Base-by-base conservation (phyloP, 2,888 invertebrate species). In the Noctua fimbriata region DNA sequence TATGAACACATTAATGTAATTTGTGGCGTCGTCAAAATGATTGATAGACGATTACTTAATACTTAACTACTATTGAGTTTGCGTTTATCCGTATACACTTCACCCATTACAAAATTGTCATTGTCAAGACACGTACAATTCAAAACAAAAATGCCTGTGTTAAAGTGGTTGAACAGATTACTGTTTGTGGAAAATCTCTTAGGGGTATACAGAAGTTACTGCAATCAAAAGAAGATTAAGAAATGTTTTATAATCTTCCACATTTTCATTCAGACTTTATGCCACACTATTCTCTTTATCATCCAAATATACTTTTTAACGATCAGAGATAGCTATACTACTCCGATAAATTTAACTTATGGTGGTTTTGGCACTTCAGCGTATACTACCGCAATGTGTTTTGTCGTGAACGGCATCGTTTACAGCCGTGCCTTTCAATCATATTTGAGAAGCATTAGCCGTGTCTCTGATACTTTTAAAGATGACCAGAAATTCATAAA, bases 181-280 rank as follows among this genome's bases (percentile, higher is more conserved):
- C 5, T 76, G 21, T 63, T 76, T 24, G 7, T 52, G 52, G 24
- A 52, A 21, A 52, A 52, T 24, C 9, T 52, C 24, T 60, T 78
- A n/a, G 78, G 79, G 28, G 52, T 78, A n/a, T 32, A 78, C 52
- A 49, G 79, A 18, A 78, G 44, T 69, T 78, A 60, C 18, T 41
- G n/a, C 41, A 36, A 6, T 7, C 66, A 67, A 58, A 76, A 55
- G 2, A 78, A 1, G 16, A 55, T 32, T 4, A 67, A 28, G 47
- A 78, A 78, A 36, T 49, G 3, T 36, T 60, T 52, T 5, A 63
- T 78, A 3, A 7, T 60, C 32, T 60, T 21, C 6, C 78, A 78
- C 10, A 78, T 78, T 14, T 3, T 78, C 2, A 28, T 49, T 5
- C 69, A 52, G 14, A 28, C 12, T 47, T 1, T 66, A 5, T 18